These are phyloP conservation scores for Subacronicta megacephala DNA, from an alignment of 2,888 invertebrate species.

Conservation along the genomic window DNA sequence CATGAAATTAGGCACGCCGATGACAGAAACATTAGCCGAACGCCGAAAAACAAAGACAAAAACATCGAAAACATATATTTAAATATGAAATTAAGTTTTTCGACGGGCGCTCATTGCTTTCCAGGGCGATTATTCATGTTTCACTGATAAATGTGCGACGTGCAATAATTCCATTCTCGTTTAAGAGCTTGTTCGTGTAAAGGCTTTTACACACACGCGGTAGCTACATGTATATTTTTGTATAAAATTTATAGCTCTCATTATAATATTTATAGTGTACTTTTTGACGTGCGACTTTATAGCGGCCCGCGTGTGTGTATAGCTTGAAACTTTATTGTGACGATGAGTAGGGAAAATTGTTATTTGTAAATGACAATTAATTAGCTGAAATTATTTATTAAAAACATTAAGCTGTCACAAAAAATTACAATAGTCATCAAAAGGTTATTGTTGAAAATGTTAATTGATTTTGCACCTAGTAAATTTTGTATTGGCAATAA, in stretches of 20 bases:
- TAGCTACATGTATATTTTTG: conserved; percentile 68
- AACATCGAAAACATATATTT: conserved; percentile 81
- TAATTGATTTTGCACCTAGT: conserved; percentile 54
- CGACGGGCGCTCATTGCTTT: conserved; percentile 82
- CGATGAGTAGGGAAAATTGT: conserved; percentile 49
- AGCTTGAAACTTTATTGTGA: conserved; percentile 59
- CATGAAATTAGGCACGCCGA: conserved; percentile 55
- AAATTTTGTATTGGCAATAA: conserved; percentile 54
- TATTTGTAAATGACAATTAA: conserved; percentile 58
- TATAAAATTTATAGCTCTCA: conserved; percentile 74
- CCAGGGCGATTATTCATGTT: conserved; percentile 83
- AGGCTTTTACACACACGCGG: conserved; percentile 71
- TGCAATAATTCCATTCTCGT: conserved; percentile 86
- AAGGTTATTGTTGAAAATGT: conserved; percentile 36
- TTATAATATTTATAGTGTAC: conserved; percentile 72
- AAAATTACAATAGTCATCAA: conserved; percentile 44
- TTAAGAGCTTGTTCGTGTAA: conserved; percentile 79
- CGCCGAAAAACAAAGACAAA: conserved; percentile 60
- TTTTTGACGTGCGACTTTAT: conserved; percentile 64
- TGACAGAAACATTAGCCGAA: conserved; percentile 60
- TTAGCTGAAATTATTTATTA: conserved; percentile 44
- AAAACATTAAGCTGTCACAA: conserved; percentile 38
- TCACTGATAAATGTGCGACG: conserved; percentile 84
- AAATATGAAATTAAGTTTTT: conserved; percentile 87
- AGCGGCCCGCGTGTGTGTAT: conserved; percentile 63